Evolutionary conservation across 2,888 invertebrate species (phyloP), one percentile per base, ranked within the genome.

Genomic region (Emmelina monodactyla): DNA sequence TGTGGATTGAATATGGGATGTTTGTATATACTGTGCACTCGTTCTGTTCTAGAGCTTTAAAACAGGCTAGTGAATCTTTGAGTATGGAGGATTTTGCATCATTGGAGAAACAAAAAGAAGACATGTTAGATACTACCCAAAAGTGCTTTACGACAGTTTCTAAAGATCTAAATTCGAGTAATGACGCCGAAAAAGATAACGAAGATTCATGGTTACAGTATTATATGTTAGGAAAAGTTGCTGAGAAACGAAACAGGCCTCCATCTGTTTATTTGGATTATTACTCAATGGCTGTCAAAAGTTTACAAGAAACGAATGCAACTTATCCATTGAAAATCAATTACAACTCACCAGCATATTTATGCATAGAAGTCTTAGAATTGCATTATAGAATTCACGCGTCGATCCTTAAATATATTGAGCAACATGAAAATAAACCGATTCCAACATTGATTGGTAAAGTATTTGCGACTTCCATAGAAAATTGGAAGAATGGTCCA

Each of bases 211-310:
- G 97, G 97, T 76, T 96, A 22, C 88, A 92, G 54, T 92, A 93
- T 62, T 97, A 96, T 58, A 94, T 97, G 91, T 76, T 97, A n/a
- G 97, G 94, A 0, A 97, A 97, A 83, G 89, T 96, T 34, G 86
- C 90, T 0, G 96, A 97, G 63, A 97, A 97, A 58, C 84, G 86
- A 39, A 87, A 88, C 45, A 86, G 87, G 43, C 84, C 88, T 37
- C 89, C 92, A 0, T 82, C 84, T 10, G 78, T 86, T 14, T 93
- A 88, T 65, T 75, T 96, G 31, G 84, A 88, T 45, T 89, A 91
- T 71, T 97, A 95, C 60, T 75, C 86, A 51, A 85, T 87, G 84
- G 91, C 94, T 3, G 85, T 88, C 11, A 85, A 87, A 51, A 85
- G 88, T 55, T 76, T 96, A 11, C 85, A 89, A 50, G 88, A 91